Percentiles rank a stretch among this genome's conserved stretches.
phyloP scores from a whole-genome alignment of 2,113 vertebrate species.

The Dromas ardeola region DNA sequence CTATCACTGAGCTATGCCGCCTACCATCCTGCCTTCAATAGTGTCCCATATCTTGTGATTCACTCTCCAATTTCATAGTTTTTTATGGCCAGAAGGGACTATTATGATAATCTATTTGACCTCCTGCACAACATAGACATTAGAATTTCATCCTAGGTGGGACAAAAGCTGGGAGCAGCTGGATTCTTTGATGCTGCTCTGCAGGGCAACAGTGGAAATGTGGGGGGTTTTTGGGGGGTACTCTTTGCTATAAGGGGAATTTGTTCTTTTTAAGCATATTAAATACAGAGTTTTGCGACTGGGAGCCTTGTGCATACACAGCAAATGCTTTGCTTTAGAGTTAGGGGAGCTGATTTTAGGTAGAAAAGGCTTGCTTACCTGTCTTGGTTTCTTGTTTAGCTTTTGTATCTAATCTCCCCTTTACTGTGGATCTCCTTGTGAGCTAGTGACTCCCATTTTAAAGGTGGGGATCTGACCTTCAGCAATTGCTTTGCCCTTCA shows the following conservation, averaged over 20 bases:
- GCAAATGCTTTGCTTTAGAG: background rate
- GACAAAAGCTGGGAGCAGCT: conserved; percentile 18
- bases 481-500: background rate
- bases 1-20: background rate
- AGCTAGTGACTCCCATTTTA: background rate
- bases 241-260: background rate
- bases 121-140: background rate
- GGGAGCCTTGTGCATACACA: background rate
- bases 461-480: background rate
- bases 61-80: conserved; percentile 29
- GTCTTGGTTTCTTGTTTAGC: background rate
- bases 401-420: background rate
- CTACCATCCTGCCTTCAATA: conserved; percentile 1
- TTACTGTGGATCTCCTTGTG: background rate
- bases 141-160: conserved; percentile 5
- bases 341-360: background rate
- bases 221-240: background rate
- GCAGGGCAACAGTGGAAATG: background rate
- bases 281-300: background rate
- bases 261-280: background rate
- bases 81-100: conserved; percentile 32
- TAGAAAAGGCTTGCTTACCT: background rate
- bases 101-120: conserved; percentile 51
- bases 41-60: background rate
- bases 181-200: background rate